Base-by-base conservation (phyloP, 2,888 invertebrate species). In the Mythimna impura region DNA sequence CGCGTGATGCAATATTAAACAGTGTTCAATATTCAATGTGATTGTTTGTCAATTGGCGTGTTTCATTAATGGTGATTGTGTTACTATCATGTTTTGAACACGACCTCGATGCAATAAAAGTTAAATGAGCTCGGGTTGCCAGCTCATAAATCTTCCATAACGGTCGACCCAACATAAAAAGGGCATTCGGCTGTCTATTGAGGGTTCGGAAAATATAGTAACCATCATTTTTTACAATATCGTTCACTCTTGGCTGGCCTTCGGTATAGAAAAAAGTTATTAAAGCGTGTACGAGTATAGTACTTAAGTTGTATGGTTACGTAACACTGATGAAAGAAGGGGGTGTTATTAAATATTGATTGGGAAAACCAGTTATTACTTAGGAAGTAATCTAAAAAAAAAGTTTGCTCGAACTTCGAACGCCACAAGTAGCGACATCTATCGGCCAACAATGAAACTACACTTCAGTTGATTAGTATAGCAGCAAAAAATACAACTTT, bases 91-190 rank as follows among this genome's bases (percentile, higher is more conserved):
- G 73, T 73, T 85, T 82, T 78, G 63, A 81, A 81, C 69, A 66
- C 73, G 73, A 85, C 78, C 81, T 85, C 78, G 66, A 81, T 79
- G 71, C 76, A 83, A 86, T 83, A 85, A 86, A 86, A 85, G 85
- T 83, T 86, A 84, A 87, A 85, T 82, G 82, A 78, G 81, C 75
- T 80, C 77, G 63, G 73, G 81, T 86, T 84, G 73, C 64, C 36
- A 72, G 73, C 82, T 78, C 50, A 89, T 91, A 90, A 91, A 90
- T 91, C 89, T 88, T 87, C 81, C 76, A 82, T 87, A 89, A 91
- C 86, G 86, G 85, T 83, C 86, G 84, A 83, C 82, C 84, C 76
- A 73, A 86, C 86, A 85, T 86, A 89, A 89, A 89, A 89, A 88
- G 84, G 90, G 87, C 86, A 87, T 87, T 88, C 81, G 79, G 78